phyloP scores from a whole-genome alignment of 1,140 invertebrate species.

The Pararge aegeria region DNA sequence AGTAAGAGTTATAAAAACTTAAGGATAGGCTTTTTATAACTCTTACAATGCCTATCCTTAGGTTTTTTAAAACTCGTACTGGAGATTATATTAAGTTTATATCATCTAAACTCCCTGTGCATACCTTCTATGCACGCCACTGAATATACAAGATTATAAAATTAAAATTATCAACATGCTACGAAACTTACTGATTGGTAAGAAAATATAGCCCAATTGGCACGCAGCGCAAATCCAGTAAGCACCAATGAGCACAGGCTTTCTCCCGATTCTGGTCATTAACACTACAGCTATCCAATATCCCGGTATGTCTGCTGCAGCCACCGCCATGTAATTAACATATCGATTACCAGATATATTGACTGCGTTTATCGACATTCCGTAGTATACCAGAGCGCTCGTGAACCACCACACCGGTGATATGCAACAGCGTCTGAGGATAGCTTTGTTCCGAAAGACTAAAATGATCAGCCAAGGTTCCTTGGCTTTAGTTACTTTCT shows the following conservation, averaged over 20 bases:
- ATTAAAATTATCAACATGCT: no score
- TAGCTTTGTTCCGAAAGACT: slow-evolving; percentile 80
- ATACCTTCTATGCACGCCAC: no score
- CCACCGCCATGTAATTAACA: slow-evolving; percentile 85
- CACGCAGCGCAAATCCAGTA: slow-evolving; percentile 63
- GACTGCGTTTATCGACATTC: slow-evolving; percentile 89
- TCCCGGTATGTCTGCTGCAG: slow-evolving; percentile 85
- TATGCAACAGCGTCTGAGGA: slow-evolving; percentile 82
- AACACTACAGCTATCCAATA: slow-evolving; percentile 78
- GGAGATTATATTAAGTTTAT: no score
- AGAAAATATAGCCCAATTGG: slow-evolving; percentile 61
- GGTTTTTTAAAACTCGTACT: not conserved
- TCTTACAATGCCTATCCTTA: not conserved
- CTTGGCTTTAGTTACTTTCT: slow-evolving; percentile 32
- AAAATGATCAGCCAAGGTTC: slow-evolving; percentile 72
- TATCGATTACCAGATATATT: slow-evolving; percentile 85
- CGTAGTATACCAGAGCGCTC: slow-evolving; percentile 89
- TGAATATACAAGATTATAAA: no score
- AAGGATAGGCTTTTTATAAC: no score
- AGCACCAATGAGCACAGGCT: slow-evolving; percentile 55
- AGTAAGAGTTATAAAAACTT: no score
- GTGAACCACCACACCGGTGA: slow-evolving; percentile 87
- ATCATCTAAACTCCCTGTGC: no score
- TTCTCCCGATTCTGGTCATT: slow-evolving; percentile 55
- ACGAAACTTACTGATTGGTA: slow-evolving; percentile 43